Evolutionary conservation across 2,797 vertebrate genomes (phyloP).

Genomic region (Nasua narica): DNA sequence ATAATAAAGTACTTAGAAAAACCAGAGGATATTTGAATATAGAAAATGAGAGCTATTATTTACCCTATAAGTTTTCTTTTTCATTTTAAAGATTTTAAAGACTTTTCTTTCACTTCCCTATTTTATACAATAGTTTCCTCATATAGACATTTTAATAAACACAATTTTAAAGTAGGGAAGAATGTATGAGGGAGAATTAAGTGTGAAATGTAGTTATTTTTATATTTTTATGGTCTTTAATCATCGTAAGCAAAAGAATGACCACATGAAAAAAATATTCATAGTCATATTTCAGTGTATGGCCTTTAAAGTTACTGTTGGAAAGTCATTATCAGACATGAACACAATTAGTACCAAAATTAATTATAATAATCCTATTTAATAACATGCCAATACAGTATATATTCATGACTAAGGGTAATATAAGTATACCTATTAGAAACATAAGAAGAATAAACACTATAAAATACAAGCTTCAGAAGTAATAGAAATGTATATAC

Average conservation of each 20-base stretch:
- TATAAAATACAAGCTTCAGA: background rate
- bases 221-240: background rate
- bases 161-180: background rate
- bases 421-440: background rate
- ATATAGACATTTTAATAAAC: background rate
- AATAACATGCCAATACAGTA: background rate
- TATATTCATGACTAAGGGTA: background rate
- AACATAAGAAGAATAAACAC: background rate
- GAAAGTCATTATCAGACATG: background rate
- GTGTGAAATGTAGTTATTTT: background rate
- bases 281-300: background rate
- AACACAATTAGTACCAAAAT: background rate
- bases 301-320: background rate
- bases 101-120: background rate
- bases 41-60: background rate
- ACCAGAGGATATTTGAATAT: background rate
- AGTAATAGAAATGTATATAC: background rate
- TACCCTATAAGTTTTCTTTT: background rate
- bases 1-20: background rate
- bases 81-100: background rate
- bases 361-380: background rate
- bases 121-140: background rate
- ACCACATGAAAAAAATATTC: background rate
- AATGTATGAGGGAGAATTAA: background rate
- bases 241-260: background rate